Base-by-base conservation (phyloP, 2,888 invertebrate species). In the Parthenolecanium corni region DNA sequence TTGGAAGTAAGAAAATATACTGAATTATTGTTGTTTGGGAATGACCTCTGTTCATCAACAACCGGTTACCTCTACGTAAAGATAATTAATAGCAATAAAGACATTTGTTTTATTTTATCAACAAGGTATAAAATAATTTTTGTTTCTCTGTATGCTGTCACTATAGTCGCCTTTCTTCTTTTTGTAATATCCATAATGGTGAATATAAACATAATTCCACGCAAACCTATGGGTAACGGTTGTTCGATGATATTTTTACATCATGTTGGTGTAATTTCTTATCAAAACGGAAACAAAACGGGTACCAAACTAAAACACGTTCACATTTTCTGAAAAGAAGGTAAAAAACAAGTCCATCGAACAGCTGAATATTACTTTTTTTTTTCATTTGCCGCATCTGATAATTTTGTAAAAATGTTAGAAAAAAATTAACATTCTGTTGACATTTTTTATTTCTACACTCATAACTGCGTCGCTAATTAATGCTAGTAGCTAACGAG, bases 281-380 rank as follows among this genome's bases (percentile, higher is more conserved):
- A 57, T 57, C 57, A 57, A 57, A 57, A 57, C 57, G 57, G 57
- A 57, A 57, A 57, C 57, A 44, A 57, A 44, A 46, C 57, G 57
- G 46, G 57, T 57, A 57, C 44, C 46, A 57, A 46, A 25, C 57
- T 57, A 57, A 57, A 57, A 46, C 46, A 46, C 31, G 57, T 57
- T 57, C 57, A 44, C 44, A 20, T 57, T 57, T 25, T 57, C 57
- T 44, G 14, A 31, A 31, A 31, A 31, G 9, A 31, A 31, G 9
- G 9, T 6, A 31, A 42, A 42, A 57, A 57, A 57, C 57, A 57
- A 57, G 57, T 57, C 57, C 31, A 57, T 57, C 57, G 57, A 57
- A 57, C 57, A 57, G 57, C 57, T 57, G 57, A 57, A 57, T 42
- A 57, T 57, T 57, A 57, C 57, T 44, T 24, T 46, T 42, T 56